These are phyloP conservation scores for Rhegmatorhina hoffmannsi DNA, from an alignment of 2,113 vertebrate species.

Conservation along the genomic window DNA sequence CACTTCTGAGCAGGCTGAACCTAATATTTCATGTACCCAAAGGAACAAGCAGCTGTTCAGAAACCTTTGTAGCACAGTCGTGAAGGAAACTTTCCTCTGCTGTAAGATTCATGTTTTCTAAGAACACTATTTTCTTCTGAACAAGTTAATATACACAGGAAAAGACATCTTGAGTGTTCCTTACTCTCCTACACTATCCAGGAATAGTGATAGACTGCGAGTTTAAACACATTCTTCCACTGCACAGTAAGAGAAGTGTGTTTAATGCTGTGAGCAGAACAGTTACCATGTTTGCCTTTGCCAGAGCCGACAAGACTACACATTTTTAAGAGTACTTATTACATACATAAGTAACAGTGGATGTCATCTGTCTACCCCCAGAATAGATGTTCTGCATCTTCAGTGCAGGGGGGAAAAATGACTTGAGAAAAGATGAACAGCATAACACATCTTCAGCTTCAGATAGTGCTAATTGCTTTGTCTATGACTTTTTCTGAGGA, in stretches of 20 bases:
- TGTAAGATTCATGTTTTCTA: background rate
- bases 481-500: background rate
- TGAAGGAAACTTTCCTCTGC: conserved; percentile 8
- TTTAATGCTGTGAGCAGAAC: conserved; percentile 32
- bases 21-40: conserved; percentile 14
- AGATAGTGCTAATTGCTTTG: background rate
- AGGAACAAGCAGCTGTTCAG: background rate
- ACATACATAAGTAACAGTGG: background rate
- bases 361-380: background rate
- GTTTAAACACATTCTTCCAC: conserved; percentile 53
- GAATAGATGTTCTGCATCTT: background rate
- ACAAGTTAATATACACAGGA: conserved; percentile 17
- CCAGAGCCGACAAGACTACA: background rate
- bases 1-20: background rate
- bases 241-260: background rate
- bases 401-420: rapidly evolving
- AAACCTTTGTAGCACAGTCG: background rate
- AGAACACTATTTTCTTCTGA: conserved; percentile 20
- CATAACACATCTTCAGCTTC: background rate
- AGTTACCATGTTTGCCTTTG: conserved; percentile 15
- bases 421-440: background rate
- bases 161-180: conserved; percentile 57
- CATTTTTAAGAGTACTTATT: background rate
- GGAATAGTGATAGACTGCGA: conserved; percentile 37
- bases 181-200: conserved; percentile 39